Base-by-base conservation (phyloP, 30 jellyfish, hydroid and myxozoan genomes). In the Hydractinia symbiolongicarpus region DNA sequence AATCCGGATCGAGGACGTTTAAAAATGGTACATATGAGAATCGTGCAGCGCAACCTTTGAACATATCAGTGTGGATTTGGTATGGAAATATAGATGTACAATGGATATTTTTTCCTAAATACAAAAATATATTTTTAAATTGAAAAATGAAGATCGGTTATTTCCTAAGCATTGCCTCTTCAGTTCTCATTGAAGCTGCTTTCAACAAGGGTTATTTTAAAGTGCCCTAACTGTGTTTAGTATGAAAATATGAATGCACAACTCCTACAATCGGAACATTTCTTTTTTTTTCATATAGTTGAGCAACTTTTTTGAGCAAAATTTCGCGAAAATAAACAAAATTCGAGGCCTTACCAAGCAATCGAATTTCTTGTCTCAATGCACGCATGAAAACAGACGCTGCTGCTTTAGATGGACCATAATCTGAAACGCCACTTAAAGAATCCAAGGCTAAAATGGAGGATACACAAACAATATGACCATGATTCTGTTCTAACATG, bases 371-470 rank as follows among this genome's bases (percentile, higher is more conserved):
- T 61, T 94, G 72, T 69, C 98, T 79, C 88, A 92, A 62, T 6
- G 98, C 87, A 83, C 78, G 88, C 96, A 92, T 92, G 71, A 86
- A 92, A 9, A 89, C 94, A 78, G 49, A 79, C 7, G 84, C 96
- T 67, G 98, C 98, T 75, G 78, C 86, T 73, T 92, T 92, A 5
- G 98, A 88, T 9, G 98, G 54, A 72, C 96, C 95, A 84, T 92
- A 92, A 17, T 86, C 98, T 6, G 96, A 73, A 8, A 87, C 89
- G 14, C 88, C 81, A 50, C 88, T 94, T 6, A 92, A 52, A 52
- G 90, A 90, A 61, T 92, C 95, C 16, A 88, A 78, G 4, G 95
- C 96, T 9, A 92, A 87, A 61, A 92, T 92, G 52, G 98, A 92
- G 56, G 96, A 89, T 6, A 92, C 82, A 19, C 87, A 81, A 70